These are phyloP conservation scores for Hemiscyllium ocellatum DNA, from an alignment of 2,113 vertebrate species.

Conservation along the genomic window DNA sequence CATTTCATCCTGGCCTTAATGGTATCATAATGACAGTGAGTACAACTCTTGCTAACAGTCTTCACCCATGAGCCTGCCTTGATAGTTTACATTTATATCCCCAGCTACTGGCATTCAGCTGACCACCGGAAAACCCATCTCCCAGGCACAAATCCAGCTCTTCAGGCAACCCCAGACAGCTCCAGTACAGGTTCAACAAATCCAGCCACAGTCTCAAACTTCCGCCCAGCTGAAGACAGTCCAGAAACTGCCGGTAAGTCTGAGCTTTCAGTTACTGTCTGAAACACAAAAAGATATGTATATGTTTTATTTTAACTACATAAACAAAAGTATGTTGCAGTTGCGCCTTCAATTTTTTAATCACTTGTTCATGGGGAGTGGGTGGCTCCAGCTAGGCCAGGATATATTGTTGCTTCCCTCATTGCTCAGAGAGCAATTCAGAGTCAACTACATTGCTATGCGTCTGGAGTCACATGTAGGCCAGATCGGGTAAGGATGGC, in stretches of 20 bases:
- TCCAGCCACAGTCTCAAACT: conserved; percentile 58
- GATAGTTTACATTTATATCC: conserved; percentile 41
- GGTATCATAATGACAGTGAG: not conserved
- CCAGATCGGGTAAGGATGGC: too few relatives aligned
- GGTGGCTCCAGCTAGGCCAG: too few relatives aligned
- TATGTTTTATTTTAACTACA: not conserved
- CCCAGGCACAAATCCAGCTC: conserved; percentile 76
- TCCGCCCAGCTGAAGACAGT: conserved; percentile 76
- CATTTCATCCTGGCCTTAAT: not conserved
- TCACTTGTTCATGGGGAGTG: too few relatives aligned
- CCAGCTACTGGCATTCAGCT: conserved; percentile 68
- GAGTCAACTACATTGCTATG: too few relatives aligned
- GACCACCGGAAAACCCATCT: conserved; percentile 64
- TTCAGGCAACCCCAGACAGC: conserved; percentile 73
- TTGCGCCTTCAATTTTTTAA: not conserved
- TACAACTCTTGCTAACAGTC: not conserved
- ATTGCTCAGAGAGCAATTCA: too few relatives aligned
- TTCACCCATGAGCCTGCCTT: not conserved
- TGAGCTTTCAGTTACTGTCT: not conserved
- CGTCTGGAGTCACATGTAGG: too few relatives aligned
- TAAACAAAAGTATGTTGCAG: not conserved
- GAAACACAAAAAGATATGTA: not conserved
- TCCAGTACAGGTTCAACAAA: conserved; percentile 58
- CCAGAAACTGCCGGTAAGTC: conserved; percentile 65
- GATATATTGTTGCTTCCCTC: too few relatives aligned